A percentile compares a stretch with the other conserved stretches of the same genome.
Conservation (phyloP, 2,113 vertebrate genomes). For the Emydura subglobosa region DNA sequence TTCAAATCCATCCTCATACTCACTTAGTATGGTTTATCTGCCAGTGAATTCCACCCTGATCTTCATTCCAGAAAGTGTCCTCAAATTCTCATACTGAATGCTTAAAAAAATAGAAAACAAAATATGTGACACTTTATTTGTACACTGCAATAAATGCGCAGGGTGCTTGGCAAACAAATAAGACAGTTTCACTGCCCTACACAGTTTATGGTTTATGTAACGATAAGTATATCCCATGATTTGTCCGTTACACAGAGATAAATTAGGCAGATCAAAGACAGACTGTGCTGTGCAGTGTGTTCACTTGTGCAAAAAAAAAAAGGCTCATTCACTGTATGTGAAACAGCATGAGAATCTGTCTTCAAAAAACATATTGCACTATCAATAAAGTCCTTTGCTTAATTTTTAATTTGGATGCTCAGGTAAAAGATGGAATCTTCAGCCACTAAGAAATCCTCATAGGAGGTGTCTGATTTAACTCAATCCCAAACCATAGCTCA, state of each 20-base stretch:
- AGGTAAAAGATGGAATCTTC: background rate
- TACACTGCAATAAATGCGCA: background rate
- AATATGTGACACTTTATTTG: background rate
- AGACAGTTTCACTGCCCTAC: background rate
- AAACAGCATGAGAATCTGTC: background rate
- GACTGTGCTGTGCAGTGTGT: background rate
- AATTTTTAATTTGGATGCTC: background rate
- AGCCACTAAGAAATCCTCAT: background rate
- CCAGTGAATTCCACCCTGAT: background rate
- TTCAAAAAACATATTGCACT: background rate
- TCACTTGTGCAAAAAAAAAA: background rate
- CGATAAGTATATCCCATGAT: background rate
- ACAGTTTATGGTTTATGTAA: background rate
- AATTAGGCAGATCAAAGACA: background rate
- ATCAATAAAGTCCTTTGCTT: slow-evolving; percentile 14
- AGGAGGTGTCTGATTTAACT: background rate
- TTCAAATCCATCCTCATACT: background rate
- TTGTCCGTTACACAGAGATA: background rate
- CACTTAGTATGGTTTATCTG: background rate
- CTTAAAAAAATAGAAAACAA: background rate
- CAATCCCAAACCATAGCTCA: background rate
- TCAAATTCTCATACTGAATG: background rate
- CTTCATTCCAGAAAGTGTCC: background rate
- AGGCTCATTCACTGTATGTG: background rate
- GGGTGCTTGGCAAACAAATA: background rate